phyloP scores from a whole-genome alignment of 2,888 invertebrate genomes.

The Drosophila multiciliata region DNA sequence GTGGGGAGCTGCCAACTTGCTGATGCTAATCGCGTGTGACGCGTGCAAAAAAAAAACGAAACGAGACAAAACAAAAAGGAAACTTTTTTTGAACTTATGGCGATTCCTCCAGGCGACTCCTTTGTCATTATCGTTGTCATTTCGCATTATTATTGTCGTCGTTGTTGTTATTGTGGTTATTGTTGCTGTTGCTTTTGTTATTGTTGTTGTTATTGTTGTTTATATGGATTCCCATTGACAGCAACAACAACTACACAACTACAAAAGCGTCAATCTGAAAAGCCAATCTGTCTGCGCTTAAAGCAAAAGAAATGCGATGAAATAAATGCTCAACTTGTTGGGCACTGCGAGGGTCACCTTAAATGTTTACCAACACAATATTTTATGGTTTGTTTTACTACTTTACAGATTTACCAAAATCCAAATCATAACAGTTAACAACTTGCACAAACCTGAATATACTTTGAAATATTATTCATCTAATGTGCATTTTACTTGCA shows the following conservation, averaged over 20 bases:
- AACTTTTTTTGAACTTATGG: slow-evolving; percentile 29
- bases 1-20: slow-evolving; percentile 43
- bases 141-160: slow-evolving; percentile 56
- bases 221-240: slow-evolving; percentile 41
- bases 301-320: slow-evolving; percentile 17
- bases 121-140: slow-evolving; percentile 64
- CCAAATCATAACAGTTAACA: neutral
- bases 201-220: slow-evolving; percentile 25
- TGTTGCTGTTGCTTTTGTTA: slow-evolving; percentile 25
- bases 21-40: slow-evolving; percentile 67
- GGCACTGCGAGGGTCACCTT: slow-evolving; percentile 32
- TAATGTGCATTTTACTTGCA: neutral
- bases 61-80: neutral
- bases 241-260: slow-evolving; percentile 31
- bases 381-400: neutral
- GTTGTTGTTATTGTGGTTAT: slow-evolving; percentile 27
- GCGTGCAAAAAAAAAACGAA: slow-evolving; percentile 13
- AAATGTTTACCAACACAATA: neutral
- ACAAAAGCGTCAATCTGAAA: slow-evolving; percentile 55
- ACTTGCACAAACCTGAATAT: neutral
- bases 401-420: neutral
- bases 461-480: neutral
- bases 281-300: slow-evolving; percentile 59
- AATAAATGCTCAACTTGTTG: slow-evolving; percentile 41
- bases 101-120: slow-evolving; percentile 36